Conservation (phyloP, 2,888 invertebrate genomes). For the Lysandra coridon region DNA sequence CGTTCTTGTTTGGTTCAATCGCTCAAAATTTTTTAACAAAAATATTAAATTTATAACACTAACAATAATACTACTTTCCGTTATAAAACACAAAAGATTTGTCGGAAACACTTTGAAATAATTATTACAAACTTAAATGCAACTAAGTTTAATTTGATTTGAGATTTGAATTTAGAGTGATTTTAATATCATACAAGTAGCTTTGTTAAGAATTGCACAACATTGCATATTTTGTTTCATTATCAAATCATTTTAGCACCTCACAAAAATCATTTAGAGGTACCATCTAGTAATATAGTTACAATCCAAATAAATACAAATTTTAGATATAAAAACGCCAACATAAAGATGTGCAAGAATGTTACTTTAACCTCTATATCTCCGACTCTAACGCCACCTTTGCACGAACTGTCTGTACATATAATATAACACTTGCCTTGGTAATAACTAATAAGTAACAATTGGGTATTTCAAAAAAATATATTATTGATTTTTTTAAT, state of each 20-base stretch:
- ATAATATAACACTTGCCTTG: constrained; percentile 9
- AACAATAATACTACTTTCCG: neutral
- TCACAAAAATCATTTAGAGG: neutral
- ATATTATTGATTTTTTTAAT: too few species aligned
- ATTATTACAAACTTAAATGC: neutral
- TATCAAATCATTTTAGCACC: neutral
- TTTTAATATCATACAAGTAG: neutral
- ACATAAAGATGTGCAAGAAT: neutral
- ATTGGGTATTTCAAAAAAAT: too few species aligned
- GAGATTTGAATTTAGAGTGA: neutral
- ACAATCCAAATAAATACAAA: neutral
- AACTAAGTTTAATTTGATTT: neutral
- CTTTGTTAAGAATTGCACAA: neutral
- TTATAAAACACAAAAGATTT: neutral
- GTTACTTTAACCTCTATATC: neutral
- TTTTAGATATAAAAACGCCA: too few species aligned
- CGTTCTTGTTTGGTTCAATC: neutral
- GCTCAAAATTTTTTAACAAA: neutral
- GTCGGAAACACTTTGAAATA: neutral
- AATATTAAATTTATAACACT: neutral
- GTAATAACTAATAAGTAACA: neutral
- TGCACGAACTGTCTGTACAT: neutral
- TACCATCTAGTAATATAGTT: neutral
- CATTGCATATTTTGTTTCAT: neutral
- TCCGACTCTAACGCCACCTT: neutral